Evolutionary conservation across 2,888 invertebrate genomes (phyloP).

Genomic region (Drosophila helvetica): DNA sequence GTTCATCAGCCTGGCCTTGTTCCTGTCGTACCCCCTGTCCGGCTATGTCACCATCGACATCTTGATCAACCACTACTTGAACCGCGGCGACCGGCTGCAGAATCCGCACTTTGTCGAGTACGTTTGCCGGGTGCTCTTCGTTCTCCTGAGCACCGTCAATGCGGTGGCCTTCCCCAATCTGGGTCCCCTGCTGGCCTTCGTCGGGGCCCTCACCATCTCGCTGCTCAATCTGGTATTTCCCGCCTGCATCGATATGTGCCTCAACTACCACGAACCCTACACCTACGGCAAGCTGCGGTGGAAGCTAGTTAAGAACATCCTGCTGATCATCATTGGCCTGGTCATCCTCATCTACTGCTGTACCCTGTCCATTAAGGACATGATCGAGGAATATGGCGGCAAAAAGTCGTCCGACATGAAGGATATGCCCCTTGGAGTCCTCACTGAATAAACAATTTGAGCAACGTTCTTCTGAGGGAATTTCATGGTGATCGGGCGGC

Average conservation of each 20-base stretch:
- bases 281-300: constrained; percentile 41
- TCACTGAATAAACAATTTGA: background rate
- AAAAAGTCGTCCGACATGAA: background rate
- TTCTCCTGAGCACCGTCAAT: constrained; percentile 34
- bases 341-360: constrained; percentile 26
- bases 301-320: constrained; percentile 45
- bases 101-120: constrained; percentile 15
- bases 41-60: constrained; percentile 98
- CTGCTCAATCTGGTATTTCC: constrained; percentile 60
- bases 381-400: constrained; percentile 17
- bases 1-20: constrained; percentile 92
- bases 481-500: no score
- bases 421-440: background rate
- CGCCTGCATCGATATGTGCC: constrained; percentile 48
- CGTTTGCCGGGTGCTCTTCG: constrained; percentile 19
- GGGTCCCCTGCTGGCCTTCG: constrained; percentile 46
- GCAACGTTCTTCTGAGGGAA: background rate
- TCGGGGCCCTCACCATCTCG: constrained; percentile 53
- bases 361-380: constrained; percentile 11
- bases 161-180: constrained; percentile 50
- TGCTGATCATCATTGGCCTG: constrained; percentile 32
- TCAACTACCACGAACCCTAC: constrained; percentile 30
- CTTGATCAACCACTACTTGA: constrained; percentile 87
- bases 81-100: background rate
- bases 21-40: constrained; percentile 95